Base-by-base conservation (phyloP, 2,113 vertebrate genomes). In the Orthonyx spaldingii region DNA sequence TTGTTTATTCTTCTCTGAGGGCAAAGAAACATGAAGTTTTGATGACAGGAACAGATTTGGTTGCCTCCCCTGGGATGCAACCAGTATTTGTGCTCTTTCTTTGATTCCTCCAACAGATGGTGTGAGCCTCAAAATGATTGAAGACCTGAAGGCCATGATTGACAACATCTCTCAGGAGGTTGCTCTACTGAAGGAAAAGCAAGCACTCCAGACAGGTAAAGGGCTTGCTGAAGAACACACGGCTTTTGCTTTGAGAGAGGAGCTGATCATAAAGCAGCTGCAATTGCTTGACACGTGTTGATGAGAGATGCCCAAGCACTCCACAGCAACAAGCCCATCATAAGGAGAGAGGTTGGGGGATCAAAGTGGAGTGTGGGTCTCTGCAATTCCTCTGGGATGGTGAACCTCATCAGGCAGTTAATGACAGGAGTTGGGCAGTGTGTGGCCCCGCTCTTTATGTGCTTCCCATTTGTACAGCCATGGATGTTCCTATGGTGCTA, bases 171-270 rank as follows among this genome's bases (percentile, higher is more conserved):
- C 98, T 33, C 97, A 98, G 89, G 99, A 99, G 89, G 97, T 99
- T 74, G 98, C 98, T 42, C 86, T 98, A 11, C 96, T 99, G 94
- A 99, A 99, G 97, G 99, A 99, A 77, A 98, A 99, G 47, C 99
- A 99, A 96, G 98, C 99, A 1, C 98, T 99, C 82, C 99, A 99
- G 96, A 98, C 98, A 65, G 98, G 99, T 99, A 96, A 90, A 72
- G 52, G 90, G 63, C 27, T 65, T 6, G 2, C 46, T 77, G 21
- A 74, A 65, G 61, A 46, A 4, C 26, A 16, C 27, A 12, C 2
- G 5, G 46, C 41, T 77, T 88, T 44, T 84, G 32, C 52, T 80
- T 28, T 37, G 42, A 20, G 63, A 82, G 46, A 44, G 47, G 11
- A 74, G 46, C 70, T 76, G 44, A 59, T 89, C 61, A 37, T 56